Conservation (phyloP, 2,797 vertebrate species). For the Rhynchonycteris naso region DNA sequence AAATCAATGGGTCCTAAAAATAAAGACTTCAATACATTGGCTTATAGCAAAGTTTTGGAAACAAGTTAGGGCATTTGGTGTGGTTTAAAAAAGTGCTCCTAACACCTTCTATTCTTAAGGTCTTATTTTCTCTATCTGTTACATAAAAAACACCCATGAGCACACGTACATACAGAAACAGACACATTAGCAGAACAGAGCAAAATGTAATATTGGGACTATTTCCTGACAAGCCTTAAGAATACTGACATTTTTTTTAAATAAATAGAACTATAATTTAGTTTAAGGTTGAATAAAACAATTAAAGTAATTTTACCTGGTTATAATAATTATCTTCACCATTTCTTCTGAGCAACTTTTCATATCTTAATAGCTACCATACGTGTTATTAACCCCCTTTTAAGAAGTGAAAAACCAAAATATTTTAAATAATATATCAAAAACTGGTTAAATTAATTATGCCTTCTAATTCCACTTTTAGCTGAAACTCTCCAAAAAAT, state of each 20-base stretch:
- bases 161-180: not conserved
- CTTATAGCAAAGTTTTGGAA: constrained; percentile 23
- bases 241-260: not conserved
- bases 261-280: constrained; percentile 33
- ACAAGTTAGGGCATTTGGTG: not conserved
- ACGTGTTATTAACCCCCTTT: not conserved
- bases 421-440: not conserved
- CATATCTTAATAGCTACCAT: not conserved
- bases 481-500: constrained; percentile 10
- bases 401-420: constrained; percentile 31
- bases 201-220: not conserved
- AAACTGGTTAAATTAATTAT: constrained; percentile 44
- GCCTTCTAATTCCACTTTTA: not conserved
- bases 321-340: not conserved
- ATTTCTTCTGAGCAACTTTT: not conserved
- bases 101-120: not conserved
- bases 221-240: not conserved
- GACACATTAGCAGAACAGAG: not conserved
- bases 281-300: not conserved
- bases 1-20: not conserved
- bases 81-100: not conserved
- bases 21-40: not conserved
- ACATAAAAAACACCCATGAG: not conserved
- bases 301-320: not conserved
- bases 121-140: not conserved